These are phyloP conservation scores for Tetraneura akinire DNA, from an alignment of 1,140 invertebrate genomes.

Conservation along the genomic window DNA sequence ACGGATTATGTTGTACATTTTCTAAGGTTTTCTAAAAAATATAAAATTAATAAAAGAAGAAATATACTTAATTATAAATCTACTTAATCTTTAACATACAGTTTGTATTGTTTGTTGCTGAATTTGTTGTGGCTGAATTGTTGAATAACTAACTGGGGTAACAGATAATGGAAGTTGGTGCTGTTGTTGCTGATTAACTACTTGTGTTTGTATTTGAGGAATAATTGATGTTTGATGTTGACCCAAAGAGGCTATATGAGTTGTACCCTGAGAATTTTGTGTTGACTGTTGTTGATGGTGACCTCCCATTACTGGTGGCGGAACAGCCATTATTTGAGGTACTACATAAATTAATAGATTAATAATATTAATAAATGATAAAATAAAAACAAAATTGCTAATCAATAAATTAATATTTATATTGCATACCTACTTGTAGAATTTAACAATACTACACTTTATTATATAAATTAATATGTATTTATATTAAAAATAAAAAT, in stretches of 20 bases:
- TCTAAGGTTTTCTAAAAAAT: constrained; percentile 41
- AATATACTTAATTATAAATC: neutral
- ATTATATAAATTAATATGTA: neutral
- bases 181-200: constrained; percentile 44
- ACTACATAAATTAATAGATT: constrained; percentile 1
- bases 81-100: constrained; percentile 23
- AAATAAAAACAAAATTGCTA: neutral
- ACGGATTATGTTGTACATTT: constrained; percentile 44
- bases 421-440: too few species aligned
- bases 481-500: neutral
- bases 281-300: constrained; percentile 27
- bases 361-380: neutral
- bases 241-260: constrained; percentile 33
- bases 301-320: constrained; percentile 34
- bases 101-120: constrained; percentile 43
- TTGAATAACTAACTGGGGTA: constrained; percentile 37
- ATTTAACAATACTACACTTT: too few species aligned
- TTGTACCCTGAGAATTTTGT: constrained; percentile 36
- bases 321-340: constrained; percentile 48
- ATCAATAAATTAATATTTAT: neutral
- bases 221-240: constrained; percentile 41
- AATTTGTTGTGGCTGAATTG: constrained; percentile 40
- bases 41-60: neutral
- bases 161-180: constrained; percentile 42
- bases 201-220: constrained; percentile 44